Conservation (phyloP, 2,797 vertebrate genomes). For the Fringilla coelebs region DNA sequence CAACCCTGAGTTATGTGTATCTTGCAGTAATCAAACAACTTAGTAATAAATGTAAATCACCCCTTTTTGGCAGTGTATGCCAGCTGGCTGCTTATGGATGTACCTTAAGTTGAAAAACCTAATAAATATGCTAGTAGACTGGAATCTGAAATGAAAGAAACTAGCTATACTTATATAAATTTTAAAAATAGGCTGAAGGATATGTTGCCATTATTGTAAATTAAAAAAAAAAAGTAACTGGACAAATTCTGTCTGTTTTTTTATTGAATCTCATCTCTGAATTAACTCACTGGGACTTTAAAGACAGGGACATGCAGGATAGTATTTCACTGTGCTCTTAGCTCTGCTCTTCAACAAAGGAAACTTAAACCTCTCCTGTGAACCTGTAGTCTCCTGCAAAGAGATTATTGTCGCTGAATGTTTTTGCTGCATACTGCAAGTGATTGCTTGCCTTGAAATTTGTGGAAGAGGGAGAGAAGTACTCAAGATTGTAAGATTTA, state of each 20-base stretch:
- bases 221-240: background rate
- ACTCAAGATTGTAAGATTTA: background rate
- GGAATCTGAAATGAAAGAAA: background rate
- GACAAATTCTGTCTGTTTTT: background rate
- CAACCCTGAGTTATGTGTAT: background rate
- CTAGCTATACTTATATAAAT: background rate
- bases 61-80: background rate
- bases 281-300: constrained; percentile 11
- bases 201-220: background rate
- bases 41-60: background rate
- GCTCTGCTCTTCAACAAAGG: background rate
- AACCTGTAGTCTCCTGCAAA: background rate
- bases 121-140: background rate
- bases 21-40: background rate
- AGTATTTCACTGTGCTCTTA: constrained; percentile 15
- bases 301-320: background rate
- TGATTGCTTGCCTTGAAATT: background rate
- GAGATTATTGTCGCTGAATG: background rate
- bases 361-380: constrained; percentile 2
- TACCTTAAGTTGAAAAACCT: background rate
- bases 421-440: background rate
- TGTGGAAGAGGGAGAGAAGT: background rate
- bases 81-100: background rate
- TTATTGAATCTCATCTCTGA: background rate
- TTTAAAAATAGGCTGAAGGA: background rate